Base-by-base conservation (phyloP, 2,888 invertebrate genomes). In the Abrostola tripartita region DNA sequence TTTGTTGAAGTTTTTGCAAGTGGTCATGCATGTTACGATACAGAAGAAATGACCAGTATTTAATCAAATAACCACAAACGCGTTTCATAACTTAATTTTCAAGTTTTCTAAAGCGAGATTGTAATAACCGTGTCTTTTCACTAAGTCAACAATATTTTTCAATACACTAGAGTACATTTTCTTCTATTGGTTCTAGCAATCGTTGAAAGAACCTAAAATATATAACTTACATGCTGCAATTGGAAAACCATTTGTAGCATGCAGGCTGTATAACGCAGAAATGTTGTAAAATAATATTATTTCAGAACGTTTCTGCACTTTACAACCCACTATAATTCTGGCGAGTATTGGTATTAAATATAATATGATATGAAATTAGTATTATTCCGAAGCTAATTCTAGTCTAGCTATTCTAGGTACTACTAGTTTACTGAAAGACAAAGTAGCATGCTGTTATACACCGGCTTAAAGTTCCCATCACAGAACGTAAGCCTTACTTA, bases 171-270 rank as follows among this genome's bases (percentile, higher is more conserved):
- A 65, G 52, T 51, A 50, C 52, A 53, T 62, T 72, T 53, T 47
- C 14, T 12, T 24, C 41, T 54, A 54, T 52, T 51, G 41, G 38
- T 57, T 12, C 51, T 51, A 42, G 24, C 40, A 35, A 14, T 57
- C 51, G 41, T 57, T 56, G 52, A 54, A 42, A 60, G 47, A 7
- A 41, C 40, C 47, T 70, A 65, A 70, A 74, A 74, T 60, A 44
- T 74, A 61, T 14, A 74, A 61, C n/a, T 50, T 74, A 74, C 50
- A 50, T n/a, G 10, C 36, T 47, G 14, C 49, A 41, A 61, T 65
- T 36, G 71, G 65, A 65, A 70, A 65, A 51, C 24, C 64, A 56
- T 74, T 74, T 65, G 47, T 35, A 50, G 7, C 37, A 50, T 40
- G n/a, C 42, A 49, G 37, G 55, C 52, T 44, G 44, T 56, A 47